A percentile compares a stretch with the other conserved stretches of the same genome.
Conservation (phyloP, 2,888 invertebrate species). For the Hofmannophila pseudospretella region DNA sequence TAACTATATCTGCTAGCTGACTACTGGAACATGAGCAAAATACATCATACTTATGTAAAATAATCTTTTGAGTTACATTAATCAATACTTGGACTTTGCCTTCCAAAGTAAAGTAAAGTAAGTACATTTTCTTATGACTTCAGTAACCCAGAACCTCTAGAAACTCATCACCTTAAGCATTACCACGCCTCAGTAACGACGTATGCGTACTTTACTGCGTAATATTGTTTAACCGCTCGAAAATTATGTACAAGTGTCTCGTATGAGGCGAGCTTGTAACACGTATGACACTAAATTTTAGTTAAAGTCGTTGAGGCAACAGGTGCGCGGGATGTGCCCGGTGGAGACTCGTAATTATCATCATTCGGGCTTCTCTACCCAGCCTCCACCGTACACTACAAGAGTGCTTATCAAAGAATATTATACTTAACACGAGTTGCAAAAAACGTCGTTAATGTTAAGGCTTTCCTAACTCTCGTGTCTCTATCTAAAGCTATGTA, state of each 20-base stretch:
- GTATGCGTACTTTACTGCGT: slow-evolving; percentile 36
- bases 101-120: no score
- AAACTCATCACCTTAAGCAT: slow-evolving; percentile 17
- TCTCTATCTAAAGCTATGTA: no score
- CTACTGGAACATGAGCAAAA: no score
- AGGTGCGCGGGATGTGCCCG: slow-evolving; percentile 65
- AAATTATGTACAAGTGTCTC: slow-evolving; percentile 67
- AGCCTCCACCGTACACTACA: neutral
- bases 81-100: no score
- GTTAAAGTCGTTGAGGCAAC: slow-evolving; percentile 68
- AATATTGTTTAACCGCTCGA: slow-evolving; percentile 58
- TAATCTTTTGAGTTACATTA: no score
- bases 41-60: no score
- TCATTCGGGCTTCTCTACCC: slow-evolving; percentile 27
- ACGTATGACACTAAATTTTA: slow-evolving; percentile 71
- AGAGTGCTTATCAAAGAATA: no score
- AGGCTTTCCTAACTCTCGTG: no score
- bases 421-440: no score
- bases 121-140: no score
- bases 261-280: slow-evolving; percentile 48
- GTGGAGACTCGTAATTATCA: slow-evolving; percentile 62
- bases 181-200: slow-evolving; percentile 4
- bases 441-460: no score
- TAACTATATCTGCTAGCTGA: no score
- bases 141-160: slow-evolving; percentile 15